These are phyloP conservation scores for Pheosia tremula DNA, from an alignment of 2,888 invertebrate genomes.

Conservation along the genomic window DNA sequence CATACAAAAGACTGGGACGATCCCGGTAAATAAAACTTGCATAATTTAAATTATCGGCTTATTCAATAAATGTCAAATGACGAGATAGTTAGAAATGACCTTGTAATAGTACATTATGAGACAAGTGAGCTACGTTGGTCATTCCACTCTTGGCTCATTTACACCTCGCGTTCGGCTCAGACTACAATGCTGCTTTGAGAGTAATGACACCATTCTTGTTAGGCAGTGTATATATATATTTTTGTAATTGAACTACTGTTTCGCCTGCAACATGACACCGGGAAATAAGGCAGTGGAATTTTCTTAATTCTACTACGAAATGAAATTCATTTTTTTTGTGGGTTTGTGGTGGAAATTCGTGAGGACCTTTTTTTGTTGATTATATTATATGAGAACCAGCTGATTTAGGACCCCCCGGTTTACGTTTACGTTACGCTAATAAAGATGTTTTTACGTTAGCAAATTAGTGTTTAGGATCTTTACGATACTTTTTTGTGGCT, in stretches of 20 bases:
- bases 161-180: too few relatives aligned
- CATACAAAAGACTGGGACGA: too few relatives aligned
- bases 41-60: too few relatives aligned
- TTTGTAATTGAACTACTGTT: background rate
- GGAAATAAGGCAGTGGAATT: background rate
- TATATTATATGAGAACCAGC: slow-evolving; percentile 8
- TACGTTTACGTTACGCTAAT: background rate
- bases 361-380: slow-evolving; percentile 5
- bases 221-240: background rate
- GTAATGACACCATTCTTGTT: too few relatives aligned
- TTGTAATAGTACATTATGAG: too few relatives aligned
- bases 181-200: too few relatives aligned
- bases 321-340: slow-evolving; percentile 9
- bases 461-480: slow-evolving; percentile 3
- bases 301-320: slow-evolving; percentile 9
- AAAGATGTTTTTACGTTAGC: slow-evolving; percentile 3
- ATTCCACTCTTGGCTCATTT: too few relatives aligned
- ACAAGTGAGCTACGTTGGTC: too few relatives aligned
- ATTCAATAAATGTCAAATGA: too few relatives aligned
- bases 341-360: slow-evolving; percentile 3
- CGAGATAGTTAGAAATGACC: too few relatives aligned
- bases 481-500: slow-evolving; percentile 6
- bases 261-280: background rate
- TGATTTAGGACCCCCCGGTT: background rate
- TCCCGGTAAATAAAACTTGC: too few relatives aligned